These are phyloP conservation scores for Rosalia funebris DNA, from an alignment of 2,888 invertebrate genomes.

Conservation along the genomic window DNA sequence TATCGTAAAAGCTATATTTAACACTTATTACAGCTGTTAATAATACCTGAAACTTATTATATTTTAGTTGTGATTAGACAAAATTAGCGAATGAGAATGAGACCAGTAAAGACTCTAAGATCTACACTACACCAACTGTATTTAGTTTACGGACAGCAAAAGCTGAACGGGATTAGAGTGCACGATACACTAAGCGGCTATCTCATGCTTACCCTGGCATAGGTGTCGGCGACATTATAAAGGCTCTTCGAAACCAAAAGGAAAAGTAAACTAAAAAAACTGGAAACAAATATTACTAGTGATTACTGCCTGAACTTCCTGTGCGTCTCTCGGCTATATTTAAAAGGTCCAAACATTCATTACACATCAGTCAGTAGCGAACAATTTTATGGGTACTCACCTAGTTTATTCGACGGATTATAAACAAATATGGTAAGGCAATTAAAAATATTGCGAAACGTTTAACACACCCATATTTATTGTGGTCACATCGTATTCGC, in stretches of 20 bases:
- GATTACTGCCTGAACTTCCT: slow-evolving; percentile 30
- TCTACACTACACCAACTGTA: too few relatives aligned
- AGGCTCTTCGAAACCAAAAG: slow-evolving; percentile 46
- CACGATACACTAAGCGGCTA: background rate
- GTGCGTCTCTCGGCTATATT: too few relatives aligned
- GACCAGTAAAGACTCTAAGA: too few relatives aligned
- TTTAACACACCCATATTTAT: slow-evolving; percentile 17
- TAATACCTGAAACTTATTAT: too few relatives aligned
- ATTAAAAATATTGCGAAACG: slow-evolving; percentile 20
- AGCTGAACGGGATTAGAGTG: background rate
- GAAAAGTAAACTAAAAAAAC: slow-evolving; percentile 45
- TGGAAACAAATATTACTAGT: slow-evolving; percentile 44
- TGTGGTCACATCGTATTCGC: slow-evolving; percentile 32
- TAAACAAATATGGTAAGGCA: slow-evolving; percentile 24
- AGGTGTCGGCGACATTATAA: slow-evolving; percentile 63
- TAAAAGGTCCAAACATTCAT: background rate
- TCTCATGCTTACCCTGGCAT: slow-evolving; percentile 63
- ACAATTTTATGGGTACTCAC: slow-evolving; percentile 4
- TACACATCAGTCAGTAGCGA: background rate
- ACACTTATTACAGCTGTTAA: too few relatives aligned
- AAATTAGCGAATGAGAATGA: too few relatives aligned
- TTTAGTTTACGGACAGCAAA: too few relatives aligned
- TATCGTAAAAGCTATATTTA: too few relatives aligned
- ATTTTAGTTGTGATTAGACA: too few relatives aligned
- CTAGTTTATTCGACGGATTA: background rate